Conservation (phyloP, 1,140 invertebrate genomes). For the Cydia amplana region DNA sequence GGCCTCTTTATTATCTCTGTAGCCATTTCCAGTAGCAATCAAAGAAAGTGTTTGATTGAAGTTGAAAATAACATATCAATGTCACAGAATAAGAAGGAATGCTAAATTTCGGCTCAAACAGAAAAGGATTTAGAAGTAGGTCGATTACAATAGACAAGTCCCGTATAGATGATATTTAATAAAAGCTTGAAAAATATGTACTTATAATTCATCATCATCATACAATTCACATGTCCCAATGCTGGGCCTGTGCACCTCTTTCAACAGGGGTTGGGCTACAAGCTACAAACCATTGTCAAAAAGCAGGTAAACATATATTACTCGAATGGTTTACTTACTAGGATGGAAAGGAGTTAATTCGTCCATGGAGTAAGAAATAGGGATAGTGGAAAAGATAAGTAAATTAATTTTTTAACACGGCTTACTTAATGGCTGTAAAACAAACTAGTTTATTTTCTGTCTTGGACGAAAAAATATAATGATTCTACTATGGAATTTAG, state of each 20-base stretch:
- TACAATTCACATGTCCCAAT: background rate
- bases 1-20: too few species aligned
- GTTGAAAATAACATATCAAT: too few species aligned
- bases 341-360: conserved; percentile 49
- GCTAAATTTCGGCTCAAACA: too few species aligned
- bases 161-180: background rate
- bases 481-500: background rate
- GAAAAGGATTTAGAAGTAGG: too few species aligned
- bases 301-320: background rate
- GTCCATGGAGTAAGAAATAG: conserved; percentile 47
- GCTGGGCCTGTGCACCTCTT: background rate
- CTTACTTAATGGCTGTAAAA: background rate
- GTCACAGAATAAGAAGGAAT: too few species aligned
- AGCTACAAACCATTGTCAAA: background rate
- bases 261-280: background rate
- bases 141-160: background rate
- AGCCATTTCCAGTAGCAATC: too few species aligned
- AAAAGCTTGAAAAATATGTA: background rate
- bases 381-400: conserved; percentile 33
- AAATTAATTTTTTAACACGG: background rate
- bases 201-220: background rate
- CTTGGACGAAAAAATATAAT: background rate
- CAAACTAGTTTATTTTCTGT: background rate
- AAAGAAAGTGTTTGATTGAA: too few species aligned
- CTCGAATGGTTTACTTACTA: conserved; percentile 50